These are phyloP conservation scores for Vannuccia rotundouncinata DNA, from an alignment of 2,888 invertebrate genomes.

Conservation along the genomic window DNA sequence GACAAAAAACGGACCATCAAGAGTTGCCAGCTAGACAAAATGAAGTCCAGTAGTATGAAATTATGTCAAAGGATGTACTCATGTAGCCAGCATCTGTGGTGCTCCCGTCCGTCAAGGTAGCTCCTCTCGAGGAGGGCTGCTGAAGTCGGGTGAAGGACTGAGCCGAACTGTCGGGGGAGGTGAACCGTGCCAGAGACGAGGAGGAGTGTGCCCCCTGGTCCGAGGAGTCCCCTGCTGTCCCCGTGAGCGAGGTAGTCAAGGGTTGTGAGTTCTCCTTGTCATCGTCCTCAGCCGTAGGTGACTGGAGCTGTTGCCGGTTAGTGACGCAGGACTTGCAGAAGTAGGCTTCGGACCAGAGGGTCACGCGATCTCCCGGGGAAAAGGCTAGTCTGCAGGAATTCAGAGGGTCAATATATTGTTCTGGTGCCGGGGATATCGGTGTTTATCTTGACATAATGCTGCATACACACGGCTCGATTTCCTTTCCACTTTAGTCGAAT, in stretches of 20 bases:
- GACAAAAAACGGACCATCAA: neutral
- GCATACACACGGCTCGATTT: no score
- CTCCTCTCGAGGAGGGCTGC: neutral
- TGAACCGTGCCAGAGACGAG: neutral
- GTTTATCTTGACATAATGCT: no score
- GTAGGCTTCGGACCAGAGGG: conserved; percentile 31
- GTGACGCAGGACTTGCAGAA: conserved; percentile 19
- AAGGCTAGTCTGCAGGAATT: conserved; percentile 1
- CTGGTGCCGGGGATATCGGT: no score
- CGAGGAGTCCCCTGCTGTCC: neutral
- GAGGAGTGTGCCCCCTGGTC: neutral
- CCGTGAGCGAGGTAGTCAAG: no score
- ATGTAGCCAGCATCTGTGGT: neutral
- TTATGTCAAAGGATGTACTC: neutral
- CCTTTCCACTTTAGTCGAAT: no score
- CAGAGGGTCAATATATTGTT: no score
- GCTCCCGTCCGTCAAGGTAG: neutral
- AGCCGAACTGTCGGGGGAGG: neutral
- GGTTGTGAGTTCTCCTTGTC: conserved; percentile 13
- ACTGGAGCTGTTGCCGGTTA: neutral
- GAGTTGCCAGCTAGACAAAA: no score
- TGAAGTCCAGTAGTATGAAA: no score
- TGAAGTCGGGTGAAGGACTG: neutral
- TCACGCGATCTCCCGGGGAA: conserved; percentile 28
- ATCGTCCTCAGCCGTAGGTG: neutral